Evolutionary conservation across 2,888 invertebrate genomes (phyloP).

Genomic region (Sphaeridia pumilis): DNA sequence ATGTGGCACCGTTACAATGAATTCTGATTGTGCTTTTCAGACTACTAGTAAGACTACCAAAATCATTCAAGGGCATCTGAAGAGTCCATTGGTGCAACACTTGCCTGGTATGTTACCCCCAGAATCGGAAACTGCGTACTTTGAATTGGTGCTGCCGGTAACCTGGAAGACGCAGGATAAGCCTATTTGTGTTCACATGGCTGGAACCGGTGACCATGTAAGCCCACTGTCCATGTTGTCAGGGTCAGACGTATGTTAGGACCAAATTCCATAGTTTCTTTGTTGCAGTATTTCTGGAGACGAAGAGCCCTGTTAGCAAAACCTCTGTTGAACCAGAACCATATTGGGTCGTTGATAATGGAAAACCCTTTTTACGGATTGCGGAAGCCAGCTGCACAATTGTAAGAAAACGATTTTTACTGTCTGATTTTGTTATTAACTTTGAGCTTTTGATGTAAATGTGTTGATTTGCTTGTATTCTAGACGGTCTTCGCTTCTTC

Average conservation of each 20-base stretch:
- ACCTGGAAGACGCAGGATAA: constrained; percentile 61
- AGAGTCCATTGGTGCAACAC: constrained; percentile 66
- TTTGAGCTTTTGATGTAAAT: too few species aligned
- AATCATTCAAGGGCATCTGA: constrained; percentile 60
- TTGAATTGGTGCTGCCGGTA: constrained; percentile 68
- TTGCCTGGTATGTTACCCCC: constrained; percentile 78
- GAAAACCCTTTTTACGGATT: constrained; percentile 95
- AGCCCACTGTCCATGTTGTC: too few species aligned
- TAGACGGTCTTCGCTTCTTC: constrained; percentile 79
- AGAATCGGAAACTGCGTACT: constrained; percentile 69
- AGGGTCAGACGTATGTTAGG: too few species aligned
- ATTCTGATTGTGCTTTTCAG: too few species aligned
- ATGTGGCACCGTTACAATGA: too few species aligned
- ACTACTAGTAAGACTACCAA: too few species aligned
- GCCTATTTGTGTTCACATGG: constrained; percentile 85
- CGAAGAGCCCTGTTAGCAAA: constrained; percentile 79
- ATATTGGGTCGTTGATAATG: constrained; percentile 83
- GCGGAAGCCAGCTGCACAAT: constrained; percentile 75
- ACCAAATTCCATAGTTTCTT: too few species aligned
- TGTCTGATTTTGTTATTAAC: constrained; percentile 26
- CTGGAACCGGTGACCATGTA: constrained; percentile 97
- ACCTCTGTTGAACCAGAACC: constrained; percentile 74
- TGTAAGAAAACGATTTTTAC: too few species aligned
- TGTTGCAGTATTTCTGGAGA: constrained; percentile 72
- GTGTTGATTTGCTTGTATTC: too few species aligned